phyloP scores from a whole-genome alignment of 2,888 invertebrate species.

The Eledone cirrhosa region DNA sequence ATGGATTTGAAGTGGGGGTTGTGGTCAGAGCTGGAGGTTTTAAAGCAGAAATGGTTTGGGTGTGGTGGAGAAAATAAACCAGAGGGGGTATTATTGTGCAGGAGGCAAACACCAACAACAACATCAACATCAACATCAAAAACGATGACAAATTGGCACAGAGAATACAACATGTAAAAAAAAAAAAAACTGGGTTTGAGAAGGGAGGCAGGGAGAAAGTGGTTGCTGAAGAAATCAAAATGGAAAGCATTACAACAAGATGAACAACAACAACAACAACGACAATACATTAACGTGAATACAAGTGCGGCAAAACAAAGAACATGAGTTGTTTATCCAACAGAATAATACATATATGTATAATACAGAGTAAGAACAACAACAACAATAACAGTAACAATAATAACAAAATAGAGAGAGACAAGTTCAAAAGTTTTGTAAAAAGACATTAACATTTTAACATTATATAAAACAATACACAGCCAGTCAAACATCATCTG shows the following conservation, averaged over 20 bases:
- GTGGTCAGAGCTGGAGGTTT: background rate
- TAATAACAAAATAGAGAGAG: background rate
- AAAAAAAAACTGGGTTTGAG: background rate
- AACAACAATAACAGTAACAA: too few relatives aligned
- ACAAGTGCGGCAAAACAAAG: slow-evolving; percentile 25
- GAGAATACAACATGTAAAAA: background rate
- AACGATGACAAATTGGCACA: background rate
- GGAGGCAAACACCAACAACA: slow-evolving; percentile 26
- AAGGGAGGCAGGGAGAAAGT: background rate
- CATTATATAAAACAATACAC: slow-evolving; percentile 9
- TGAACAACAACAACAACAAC: slow-evolving; percentile 26
- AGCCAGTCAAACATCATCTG: slow-evolving; percentile 22
- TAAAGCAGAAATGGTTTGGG: background rate
- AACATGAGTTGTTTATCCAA: background rate
- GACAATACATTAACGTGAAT: slow-evolving; percentile 22
- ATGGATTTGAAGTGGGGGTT: background rate
- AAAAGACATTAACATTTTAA: slow-evolving; percentile 20
- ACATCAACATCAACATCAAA: background rate
- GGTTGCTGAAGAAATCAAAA: slow-evolving; percentile 21
- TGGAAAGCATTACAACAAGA: slow-evolving; percentile 14
- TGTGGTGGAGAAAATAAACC: background rate
- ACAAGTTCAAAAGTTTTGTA: slow-evolving; percentile 13
- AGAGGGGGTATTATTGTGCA: slow-evolving; percentile 9
- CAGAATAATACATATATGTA: too few relatives aligned
- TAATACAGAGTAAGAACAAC: too few relatives aligned